Percentiles rank a stretch among this genome's conserved stretches.
Conservation (phyloP, 2,888 invertebrate species). For the Drosophila flavopinicola region DNA sequence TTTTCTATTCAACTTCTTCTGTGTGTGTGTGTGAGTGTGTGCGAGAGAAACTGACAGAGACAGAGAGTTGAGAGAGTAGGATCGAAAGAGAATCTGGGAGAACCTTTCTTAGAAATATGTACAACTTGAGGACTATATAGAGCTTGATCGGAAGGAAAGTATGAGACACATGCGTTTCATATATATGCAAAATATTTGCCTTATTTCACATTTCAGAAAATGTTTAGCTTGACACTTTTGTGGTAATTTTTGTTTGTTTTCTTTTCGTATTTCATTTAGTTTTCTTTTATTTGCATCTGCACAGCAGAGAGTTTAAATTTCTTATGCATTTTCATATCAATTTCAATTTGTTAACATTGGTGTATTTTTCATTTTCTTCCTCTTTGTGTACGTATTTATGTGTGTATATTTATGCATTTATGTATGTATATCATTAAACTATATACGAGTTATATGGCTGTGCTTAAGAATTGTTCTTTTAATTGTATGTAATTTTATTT, state of each 20-base stretch:
- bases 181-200: conserved; percentile 54
- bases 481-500: conserved; percentile 3
- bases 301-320: conserved; percentile 80
- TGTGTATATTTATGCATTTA: conserved; percentile 6
- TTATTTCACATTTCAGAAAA: conserved; percentile 30
- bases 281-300: conserved; percentile 81
- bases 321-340: conserved; percentile 34
- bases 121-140: conserved; percentile 27
- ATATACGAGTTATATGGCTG: conserved; percentile 28
- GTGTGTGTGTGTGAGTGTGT: conserved; percentile 13
- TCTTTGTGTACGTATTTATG: conserved; percentile 10
- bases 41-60: conserved; percentile 3
- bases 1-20: neutral
- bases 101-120: conserved; percentile 23
- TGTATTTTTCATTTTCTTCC: conserved; percentile 18
- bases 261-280: conserved; percentile 3
- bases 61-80: conserved; percentile 4
- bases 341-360: conserved; percentile 36
- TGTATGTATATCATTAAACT: conserved; percentile 17
- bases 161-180: conserved; percentile 7
- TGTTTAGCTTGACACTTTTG: conserved; percentile 16
- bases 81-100: conserved; percentile 4
- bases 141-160: conserved; percentile 4
- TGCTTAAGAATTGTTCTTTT: conserved; percentile 22
- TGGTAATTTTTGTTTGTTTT: conserved; percentile 12